Evolutionary conservation across 2,113 vertebrate species (phyloP), one percentile per base, ranked within the genome.

Genomic region (Zapornia atra): DNA sequence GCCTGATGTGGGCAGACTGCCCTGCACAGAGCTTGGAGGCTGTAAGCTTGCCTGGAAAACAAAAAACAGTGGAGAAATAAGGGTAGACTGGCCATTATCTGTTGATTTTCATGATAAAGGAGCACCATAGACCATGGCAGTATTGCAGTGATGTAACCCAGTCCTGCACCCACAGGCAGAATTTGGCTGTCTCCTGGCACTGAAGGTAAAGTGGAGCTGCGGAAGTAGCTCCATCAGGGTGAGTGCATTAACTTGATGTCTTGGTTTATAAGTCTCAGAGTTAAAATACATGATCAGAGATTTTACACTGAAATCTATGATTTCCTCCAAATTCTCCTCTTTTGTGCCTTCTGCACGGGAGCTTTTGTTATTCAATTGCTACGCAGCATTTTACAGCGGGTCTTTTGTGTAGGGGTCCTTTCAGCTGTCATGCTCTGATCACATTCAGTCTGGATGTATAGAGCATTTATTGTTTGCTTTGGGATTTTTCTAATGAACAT

Each of bases 71-170:
- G 25, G 38, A 70, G 46, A 92, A 95, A 86, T 71, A 26, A 70
- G 15, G 24, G 19, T 57, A 50, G 50, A n/a, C 19, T 53, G 28
- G 25, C 15, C 46, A 36, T 83, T 90, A 66, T 66, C 16, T 86
- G 12, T 81, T 82, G 34, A 86, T 96, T 95, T 96, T 86, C 90
- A 94, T 93, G 59, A 88, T n/a, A 94, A 96, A 90, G 68, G 56
- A 88, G 5, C n/a, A 70, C 44, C 16, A 21, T 0, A 80, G 31
- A 19, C 19, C 11, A 24, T 6, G 13, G 22, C 7, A 26, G 24
- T 42, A 60, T 69, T 93, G 80, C 88, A 83, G 46, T 90, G 72
- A 71, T 73, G 42, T 60, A 85, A 91, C 40, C 15, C 65, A 80
- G 54, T 26, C 66, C 12, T 51, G 48, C 63, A 90, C 9, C 6